A percentile compares a stretch with the other conserved stretches of the same genome.
phyloP scores from a whole-genome alignment of 2,113 vertebrate species.

The Coracopsis vasa region DNA sequence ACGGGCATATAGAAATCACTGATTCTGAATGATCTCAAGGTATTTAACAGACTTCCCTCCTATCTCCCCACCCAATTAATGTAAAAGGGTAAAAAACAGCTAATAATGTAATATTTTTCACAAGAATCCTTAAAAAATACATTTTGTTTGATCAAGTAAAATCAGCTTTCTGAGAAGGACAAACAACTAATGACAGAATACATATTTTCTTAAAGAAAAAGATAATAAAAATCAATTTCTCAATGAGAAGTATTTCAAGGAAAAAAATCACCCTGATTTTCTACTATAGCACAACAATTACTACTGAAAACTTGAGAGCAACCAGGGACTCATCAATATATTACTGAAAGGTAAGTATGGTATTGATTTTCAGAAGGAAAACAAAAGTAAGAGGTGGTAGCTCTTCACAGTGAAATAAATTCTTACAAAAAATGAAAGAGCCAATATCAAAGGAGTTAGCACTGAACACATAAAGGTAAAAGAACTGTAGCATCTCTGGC shows the following conservation, averaged over 20 bases:
- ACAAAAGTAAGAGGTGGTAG: not conserved
- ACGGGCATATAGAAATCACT: not conserved
- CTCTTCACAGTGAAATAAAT: not conserved
- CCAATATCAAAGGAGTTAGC: not conserved
- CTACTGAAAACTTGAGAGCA: not conserved
- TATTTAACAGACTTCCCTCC: not conserved
- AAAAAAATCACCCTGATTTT: not conserved
- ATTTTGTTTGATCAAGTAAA: not conserved
- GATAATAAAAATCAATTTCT: not conserved
- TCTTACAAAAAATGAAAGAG: not conserved
- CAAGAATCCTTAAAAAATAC: not conserved
- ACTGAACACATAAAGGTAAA: not conserved
- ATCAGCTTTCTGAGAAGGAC: not conserved
- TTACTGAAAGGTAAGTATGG: not conserved
- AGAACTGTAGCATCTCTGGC: not conserved
- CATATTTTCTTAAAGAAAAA: not conserved
- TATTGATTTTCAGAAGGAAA: slow-evolving; percentile 1
- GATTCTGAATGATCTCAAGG: not conserved
- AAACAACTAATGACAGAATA: not conserved
- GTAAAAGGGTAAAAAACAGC: not conserved
- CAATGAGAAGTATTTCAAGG: not conserved
- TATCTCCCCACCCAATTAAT: not conserved
- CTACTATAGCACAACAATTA: not conserved
- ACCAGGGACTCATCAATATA: not conserved
- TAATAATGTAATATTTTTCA: not conserved